Base-by-base conservation (phyloP, 1,140 invertebrate species). In the Meloidogyne hapla region DNA sequence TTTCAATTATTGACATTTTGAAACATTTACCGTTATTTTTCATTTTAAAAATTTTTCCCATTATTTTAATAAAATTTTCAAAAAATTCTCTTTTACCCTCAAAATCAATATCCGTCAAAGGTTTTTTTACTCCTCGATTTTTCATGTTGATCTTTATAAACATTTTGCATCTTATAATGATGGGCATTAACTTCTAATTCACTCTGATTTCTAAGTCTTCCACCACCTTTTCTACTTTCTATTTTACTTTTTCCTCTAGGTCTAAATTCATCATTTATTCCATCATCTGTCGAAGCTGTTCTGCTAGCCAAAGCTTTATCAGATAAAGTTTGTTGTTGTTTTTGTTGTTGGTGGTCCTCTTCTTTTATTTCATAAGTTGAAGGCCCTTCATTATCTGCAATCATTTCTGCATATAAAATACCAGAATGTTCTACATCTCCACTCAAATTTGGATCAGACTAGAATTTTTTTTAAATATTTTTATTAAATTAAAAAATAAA, bases 81-180 rank as follows among this genome's bases (percentile, higher is more conserved):
- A 48, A 15, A 18, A 40, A 8, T 33, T 8, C 0, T 0, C 15
- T 21, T n/a, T n/a, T 73, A 75, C 79, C 83, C 75, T 83, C 82
- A 78, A 83, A 83, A 40, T 83, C 82, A 64, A 83, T 84, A 69
- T 83, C 82, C 0, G 82, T 83, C 21, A 83, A 48, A 23, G 80
- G 67, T 23, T 79, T 68, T n/a, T 61, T 74, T 75, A 15, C 76
- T 40, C n/a, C 56, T 61, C 42, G 71, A 61, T 42, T 42, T 67
- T n/a, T 69, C 77, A 26, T 74, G 28, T 13, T 71, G n/a, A 42
- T 80, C 76, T 26, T 69, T 82, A 77, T 83, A 83, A 56, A 79
- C 79, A 21, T 77, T 80, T 61, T 83, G 81, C 45, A 83, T 80
- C 28, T 68, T 45, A 33, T 71, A 68, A 73, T 83, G 81, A 48